These are phyloP conservation scores for Engraulis encrasicolus DNA, from an alignment of 2,113 vertebrate genomes.

Conservation along the genomic window DNA sequence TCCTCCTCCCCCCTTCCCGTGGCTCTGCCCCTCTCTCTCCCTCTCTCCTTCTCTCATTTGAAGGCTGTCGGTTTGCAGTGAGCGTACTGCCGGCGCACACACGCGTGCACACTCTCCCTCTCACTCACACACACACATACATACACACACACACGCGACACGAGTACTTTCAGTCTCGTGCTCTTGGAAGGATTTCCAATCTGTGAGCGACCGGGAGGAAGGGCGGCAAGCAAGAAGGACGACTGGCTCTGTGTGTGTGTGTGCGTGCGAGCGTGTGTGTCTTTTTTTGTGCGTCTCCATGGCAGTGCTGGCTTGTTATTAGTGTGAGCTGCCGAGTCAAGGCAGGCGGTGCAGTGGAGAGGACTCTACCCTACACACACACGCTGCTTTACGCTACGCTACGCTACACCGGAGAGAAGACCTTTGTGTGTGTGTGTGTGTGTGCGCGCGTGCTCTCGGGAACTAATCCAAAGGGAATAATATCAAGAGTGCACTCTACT, in stretches of 20 bases:
- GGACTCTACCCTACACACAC: neutral
- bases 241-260: too few species aligned
- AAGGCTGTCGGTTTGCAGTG: slow-evolving; percentile 26
- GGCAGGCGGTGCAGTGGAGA: neutral
- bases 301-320: slow-evolving; percentile 27
- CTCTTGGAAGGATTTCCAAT: neutral
- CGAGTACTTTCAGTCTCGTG: neutral
- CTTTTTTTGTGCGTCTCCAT: slow-evolving; percentile 8
- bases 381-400: too few species aligned
- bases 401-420: neutral
- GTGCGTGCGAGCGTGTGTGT: too few species aligned
- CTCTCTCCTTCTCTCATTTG: slow-evolving; percentile 24
- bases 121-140: neutral
- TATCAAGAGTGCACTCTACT: neutral
- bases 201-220: neutral
- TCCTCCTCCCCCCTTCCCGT: slow-evolving; percentile 6
- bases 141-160: neutral
- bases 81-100: slow-evolving; percentile 7
- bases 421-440: slow-evolving; percentile 17
- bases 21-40: neutral
- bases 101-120: neutral
- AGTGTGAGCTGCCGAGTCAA: neutral
- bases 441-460: neutral
- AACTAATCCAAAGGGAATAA: neutral
- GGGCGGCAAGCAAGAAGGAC: neutral